Percentiles rank a stretch among this genome's conserved stretches.
Conservation (phyloP, 2,113 vertebrate species). For the Choloepus hoffmanni region DNA sequence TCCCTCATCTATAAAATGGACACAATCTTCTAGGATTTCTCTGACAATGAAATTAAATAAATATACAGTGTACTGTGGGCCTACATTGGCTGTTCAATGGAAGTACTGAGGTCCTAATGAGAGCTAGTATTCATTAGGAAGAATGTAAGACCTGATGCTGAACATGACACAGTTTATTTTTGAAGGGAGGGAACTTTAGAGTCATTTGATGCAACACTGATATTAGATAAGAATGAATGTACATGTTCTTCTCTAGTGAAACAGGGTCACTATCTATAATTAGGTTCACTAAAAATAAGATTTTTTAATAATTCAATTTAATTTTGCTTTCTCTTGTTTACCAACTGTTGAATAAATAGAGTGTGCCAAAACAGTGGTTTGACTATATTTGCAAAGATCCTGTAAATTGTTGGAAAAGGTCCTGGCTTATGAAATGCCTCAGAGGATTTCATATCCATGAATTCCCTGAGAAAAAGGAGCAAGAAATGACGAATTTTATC, state of each 20-base stretch:
- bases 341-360: background rate
- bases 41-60: constrained; percentile 52
- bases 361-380: background rate
- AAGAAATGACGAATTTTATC: background rate
- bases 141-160: background rate
- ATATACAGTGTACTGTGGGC: background rate
- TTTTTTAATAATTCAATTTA: background rate
- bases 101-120: background rate
- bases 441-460: background rate
- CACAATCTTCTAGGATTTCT: background rate
- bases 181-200: background rate
- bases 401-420: background rate
- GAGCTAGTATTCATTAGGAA: background rate
- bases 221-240: background rate
- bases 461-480: background rate
- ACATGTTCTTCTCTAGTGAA: background rate
- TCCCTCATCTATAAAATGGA: background rate
- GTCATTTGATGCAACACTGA: background rate
- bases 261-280: background rate
- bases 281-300: background rate
- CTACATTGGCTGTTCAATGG: background rate
- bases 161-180: background rate
- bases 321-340: constrained; percentile 6
- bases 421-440: background rate
- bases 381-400: background rate